phyloP scores from a whole-genome alignment of 2,888 invertebrate genomes.

The Chouioia cunea region DNA sequence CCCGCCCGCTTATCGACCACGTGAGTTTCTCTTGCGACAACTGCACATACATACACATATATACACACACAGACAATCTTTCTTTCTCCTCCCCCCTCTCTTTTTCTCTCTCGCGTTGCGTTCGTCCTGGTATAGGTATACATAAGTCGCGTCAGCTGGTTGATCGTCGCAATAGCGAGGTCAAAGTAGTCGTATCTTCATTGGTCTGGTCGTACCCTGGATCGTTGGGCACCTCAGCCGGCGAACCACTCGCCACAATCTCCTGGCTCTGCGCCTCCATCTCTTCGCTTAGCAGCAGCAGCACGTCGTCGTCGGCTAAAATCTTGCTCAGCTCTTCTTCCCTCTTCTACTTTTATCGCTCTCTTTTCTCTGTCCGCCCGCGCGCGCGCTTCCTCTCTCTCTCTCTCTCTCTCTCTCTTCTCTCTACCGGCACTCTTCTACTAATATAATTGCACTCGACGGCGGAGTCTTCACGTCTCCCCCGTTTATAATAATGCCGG shows the following conservation, averaged over 20 bases:
- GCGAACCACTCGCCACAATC: conserved; percentile 81
- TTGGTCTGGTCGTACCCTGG: conserved; percentile 79
- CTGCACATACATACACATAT: conserved; percentile 2
- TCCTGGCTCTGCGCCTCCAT: conserved; percentile 87
- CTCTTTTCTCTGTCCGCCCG: conserved; percentile 2
- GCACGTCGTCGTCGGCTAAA: conserved; percentile 4
- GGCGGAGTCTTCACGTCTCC: neutral
- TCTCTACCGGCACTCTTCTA: conserved; percentile 37
- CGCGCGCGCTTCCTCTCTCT: neutral
- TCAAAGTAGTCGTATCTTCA: neutral
- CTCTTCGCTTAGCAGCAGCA: neutral
- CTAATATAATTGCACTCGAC: no score
- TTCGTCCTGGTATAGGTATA: no score
- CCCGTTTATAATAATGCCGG: no score
- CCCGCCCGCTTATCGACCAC: conserved; percentile 50
- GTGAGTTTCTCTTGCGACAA: conserved; percentile 37
- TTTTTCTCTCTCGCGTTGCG: no score
- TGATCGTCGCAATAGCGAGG: neutral
- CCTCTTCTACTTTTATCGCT: neutral
- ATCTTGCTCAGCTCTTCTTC: conserved; percentile 14
- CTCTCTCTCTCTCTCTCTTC: conserved; percentile 10
- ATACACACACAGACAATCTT: neutral
- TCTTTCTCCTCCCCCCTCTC: no score
- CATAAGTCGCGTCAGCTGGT: conserved; percentile 23
- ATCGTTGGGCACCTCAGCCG: conserved; percentile 94